Percentiles rank a stretch among this genome's conserved stretches.
Conservation (phyloP, 2,888 invertebrate species). For the Sesia bembeciformis region DNA sequence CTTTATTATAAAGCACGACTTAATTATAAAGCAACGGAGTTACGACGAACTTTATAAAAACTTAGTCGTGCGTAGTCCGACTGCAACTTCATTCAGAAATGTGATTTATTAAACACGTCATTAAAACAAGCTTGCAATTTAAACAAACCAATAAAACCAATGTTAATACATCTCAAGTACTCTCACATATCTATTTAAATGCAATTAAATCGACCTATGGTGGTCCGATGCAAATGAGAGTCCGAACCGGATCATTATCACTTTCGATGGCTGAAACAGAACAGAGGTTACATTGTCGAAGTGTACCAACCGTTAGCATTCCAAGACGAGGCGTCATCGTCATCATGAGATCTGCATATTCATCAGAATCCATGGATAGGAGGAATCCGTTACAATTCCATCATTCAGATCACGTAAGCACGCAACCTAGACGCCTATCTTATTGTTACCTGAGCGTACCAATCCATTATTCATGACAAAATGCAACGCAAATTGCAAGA, state of each 20-base stretch:
- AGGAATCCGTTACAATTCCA: slow-evolving; percentile 47
- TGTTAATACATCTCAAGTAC: too few species aligned
- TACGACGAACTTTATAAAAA: too few species aligned
- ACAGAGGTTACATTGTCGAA: slow-evolving; percentile 36
- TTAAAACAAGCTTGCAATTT: too few species aligned
- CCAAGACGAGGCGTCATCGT: slow-evolving; percentile 46
- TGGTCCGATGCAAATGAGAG: slow-evolving; percentile 26
- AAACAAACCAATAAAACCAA: too few species aligned
- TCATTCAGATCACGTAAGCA: slow-evolving; percentile 43
- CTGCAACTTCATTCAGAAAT: too few species aligned
- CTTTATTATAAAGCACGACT: too few species aligned
- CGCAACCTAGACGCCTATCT: slow-evolving; percentile 20
- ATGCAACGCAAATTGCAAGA: slow-evolving; percentile 32
- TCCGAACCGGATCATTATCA: slow-evolving; percentile 18
- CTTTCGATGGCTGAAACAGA: slow-evolving; percentile 24
- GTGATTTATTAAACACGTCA: too few species aligned
- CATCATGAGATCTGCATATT: slow-evolving; percentile 54
- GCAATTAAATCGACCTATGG: slow-evolving; percentile 20
- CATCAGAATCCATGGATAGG: slow-evolving; percentile 51
- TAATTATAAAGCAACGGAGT: too few species aligned
- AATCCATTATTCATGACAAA: slow-evolving; percentile 46
- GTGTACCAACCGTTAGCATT: slow-evolving; percentile 64
- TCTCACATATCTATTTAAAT: slow-evolving; percentile 16
- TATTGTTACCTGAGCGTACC: slow-evolving; percentile 26
- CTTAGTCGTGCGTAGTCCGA: too few species aligned